Percentiles rank a stretch among this genome's conserved stretches.
These are phyloP conservation scores for Telmatochromis sp. DNA, from an alignment of 2,113 vertebrate species.

Conservation along the genomic window DNA sequence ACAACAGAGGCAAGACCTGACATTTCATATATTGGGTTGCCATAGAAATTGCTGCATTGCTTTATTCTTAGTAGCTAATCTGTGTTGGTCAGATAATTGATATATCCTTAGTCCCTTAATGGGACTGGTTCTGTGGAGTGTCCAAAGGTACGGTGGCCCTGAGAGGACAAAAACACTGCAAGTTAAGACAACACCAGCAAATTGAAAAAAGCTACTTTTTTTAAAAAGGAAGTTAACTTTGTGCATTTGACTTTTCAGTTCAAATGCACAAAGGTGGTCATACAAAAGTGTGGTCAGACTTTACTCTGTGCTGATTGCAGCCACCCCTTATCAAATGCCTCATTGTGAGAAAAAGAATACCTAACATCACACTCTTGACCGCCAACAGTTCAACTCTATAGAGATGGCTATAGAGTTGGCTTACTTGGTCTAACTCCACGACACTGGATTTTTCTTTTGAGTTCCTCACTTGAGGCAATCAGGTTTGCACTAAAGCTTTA, in stretches of 20 bases:
- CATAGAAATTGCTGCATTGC: background rate
- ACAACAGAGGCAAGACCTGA: background rate
- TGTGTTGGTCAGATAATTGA: background rate
- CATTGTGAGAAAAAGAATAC: background rate
- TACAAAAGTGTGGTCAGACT: background rate
- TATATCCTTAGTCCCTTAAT: background rate
- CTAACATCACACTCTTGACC: background rate
- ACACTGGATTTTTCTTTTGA: background rate
- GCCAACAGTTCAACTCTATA: background rate
- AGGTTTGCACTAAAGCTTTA: background rate
- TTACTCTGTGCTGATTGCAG: background rate
- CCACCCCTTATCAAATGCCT: background rate
- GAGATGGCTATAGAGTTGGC: background rate
- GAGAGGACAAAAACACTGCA: background rate
- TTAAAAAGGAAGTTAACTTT: background rate
- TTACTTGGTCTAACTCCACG: background rate
- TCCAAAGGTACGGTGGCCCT: background rate
- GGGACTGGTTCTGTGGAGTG: background rate
- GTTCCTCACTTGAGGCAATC: background rate
- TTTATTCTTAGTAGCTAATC: background rate
- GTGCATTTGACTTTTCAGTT: background rate
- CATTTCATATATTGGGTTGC: background rate
- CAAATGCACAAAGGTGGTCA: background rate
- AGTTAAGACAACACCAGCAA: background rate
- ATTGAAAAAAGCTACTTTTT: background rate